phyloP scores from a whole-genome alignment of 2,888 invertebrate species.

The Hirtodrosophila cameraria region DNA sequence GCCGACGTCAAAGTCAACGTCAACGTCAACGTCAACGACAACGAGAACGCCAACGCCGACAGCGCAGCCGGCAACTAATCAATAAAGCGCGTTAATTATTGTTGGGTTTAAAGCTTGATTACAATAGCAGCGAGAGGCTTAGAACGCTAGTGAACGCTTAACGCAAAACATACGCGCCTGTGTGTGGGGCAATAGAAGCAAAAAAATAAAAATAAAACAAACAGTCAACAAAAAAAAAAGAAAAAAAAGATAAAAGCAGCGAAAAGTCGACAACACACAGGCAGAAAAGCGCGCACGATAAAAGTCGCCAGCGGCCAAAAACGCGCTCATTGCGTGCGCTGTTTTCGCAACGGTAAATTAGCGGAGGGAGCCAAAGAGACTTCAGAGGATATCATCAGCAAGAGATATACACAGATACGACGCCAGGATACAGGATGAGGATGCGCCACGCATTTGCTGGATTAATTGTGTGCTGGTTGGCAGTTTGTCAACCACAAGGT shows the following conservation, averaged over 20 bases:
- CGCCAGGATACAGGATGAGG: slow-evolving; percentile 41
- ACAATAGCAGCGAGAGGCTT: slow-evolving; percentile 60
- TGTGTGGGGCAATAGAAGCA: slow-evolving; percentile 5
- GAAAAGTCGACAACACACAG: slow-evolving; percentile 9
- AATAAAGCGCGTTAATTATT: slow-evolving; percentile 73
- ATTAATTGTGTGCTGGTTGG: slow-evolving; percentile 78
- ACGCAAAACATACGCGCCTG: slow-evolving; percentile 57
- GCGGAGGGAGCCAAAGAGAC: too few relatives aligned
- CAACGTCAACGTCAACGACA: background rate
- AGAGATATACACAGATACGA: slow-evolving; percentile 1
- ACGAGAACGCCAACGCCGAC: background rate
- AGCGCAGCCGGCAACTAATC: slow-evolving; percentile 40
- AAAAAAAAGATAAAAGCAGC: slow-evolving; percentile 3
- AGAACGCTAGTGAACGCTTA: slow-evolving; percentile 67
- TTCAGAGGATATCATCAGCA: slow-evolving; percentile 15
- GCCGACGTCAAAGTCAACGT: slow-evolving; percentile 1
- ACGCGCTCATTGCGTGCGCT: slow-evolving; percentile 72
- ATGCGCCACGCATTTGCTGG: slow-evolving; percentile 76
- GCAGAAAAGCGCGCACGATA: slow-evolving; percentile 60
- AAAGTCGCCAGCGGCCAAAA: slow-evolving; percentile 73
- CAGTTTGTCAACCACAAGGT: slow-evolving; percentile 80
- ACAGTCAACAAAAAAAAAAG: slow-evolving; percentile 2
- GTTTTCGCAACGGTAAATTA: slow-evolving; percentile 68
- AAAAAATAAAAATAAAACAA: slow-evolving; percentile 9
- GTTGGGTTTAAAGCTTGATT: slow-evolving; percentile 77